Base-by-base conservation (phyloP, 2,888 invertebrate genomes). In the Campoplex nolae region DNA sequence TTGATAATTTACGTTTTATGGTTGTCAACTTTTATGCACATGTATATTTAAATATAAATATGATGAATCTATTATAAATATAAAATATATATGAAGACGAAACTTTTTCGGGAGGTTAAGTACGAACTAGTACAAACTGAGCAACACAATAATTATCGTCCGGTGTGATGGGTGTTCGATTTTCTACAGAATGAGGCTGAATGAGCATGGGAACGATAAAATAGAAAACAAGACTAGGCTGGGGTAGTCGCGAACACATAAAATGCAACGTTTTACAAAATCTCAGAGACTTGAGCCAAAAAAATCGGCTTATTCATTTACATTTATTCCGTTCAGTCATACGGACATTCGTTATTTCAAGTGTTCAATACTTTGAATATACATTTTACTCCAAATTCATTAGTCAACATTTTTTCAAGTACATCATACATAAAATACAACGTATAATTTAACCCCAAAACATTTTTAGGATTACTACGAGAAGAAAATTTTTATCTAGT, bases 111-210 rank as follows among this genome's bases (percentile, higher is more conserved):
- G 56, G 70, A 81, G 74, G 85, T 67, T 74, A 84, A 85, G 88
- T 88, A 88, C 88, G 86, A 88, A 80, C 88, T 88, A 89, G 90
- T 90, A 89, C 89, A 89, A 90, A 90, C 68, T 83, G 83, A 86
- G 70, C 58, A 87, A 89, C 74, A 87, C 82, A 89, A 90, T 85
- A 88, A 88, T 84, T 78, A 74, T 84, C 78, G 84, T 87, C 79
- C 56, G 78, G 45, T 76, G 71, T 84, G 38, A 56, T 54, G 23
- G 23, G 80, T 85, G 83, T 68, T 67, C 67, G 77, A 67, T 77
- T 78, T 78, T 78, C 38, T 67, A 77, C 67, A 51, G 51, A 23
- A 42, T 74, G 28, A 68, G 51, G 67, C 35, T 86, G 77, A 79
- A 77, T 77, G 79, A 83, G 16, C 71, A 71, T 71, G 65, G 45